Base-by-base conservation (phyloP, 2,113 vertebrate genomes). In the Mirza zaza region DNA sequence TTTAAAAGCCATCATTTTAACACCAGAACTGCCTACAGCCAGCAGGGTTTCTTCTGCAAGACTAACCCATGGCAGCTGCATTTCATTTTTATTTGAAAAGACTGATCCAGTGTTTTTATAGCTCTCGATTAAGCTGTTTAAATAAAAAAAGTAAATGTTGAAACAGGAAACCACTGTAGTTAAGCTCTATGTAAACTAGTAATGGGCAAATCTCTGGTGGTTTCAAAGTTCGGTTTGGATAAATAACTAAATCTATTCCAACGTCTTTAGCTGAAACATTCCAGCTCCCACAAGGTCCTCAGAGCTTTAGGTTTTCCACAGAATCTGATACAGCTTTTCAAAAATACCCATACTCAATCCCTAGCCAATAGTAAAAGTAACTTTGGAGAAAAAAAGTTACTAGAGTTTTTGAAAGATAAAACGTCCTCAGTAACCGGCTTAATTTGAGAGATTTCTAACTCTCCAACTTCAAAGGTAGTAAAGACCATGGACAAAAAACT, bases 81-180 rank as follows among this genome's bases (percentile, higher is more conserved):
- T 96, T 98, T 97, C 92, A 97, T 89, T 97, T 97, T 94, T 94
- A 96, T 97, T 97, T 96, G 50, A 95, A 98, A 97, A 95, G 84
- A 92, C 81, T 86, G 77, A 97, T 92, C 77, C 63, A 70, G 12
- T 91, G 82, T 97, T 97, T 97, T 98, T 94, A 91, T 80, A 97
- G 73, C 87, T 96, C 84, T 97, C 3, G 3, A 98, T 97, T 96
- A 97, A 97, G 92, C 92, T 96, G 91, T 77, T 97, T 92, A 97
- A 96, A 96, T 79, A 86, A 95, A 97, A 95, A 97, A 93, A 96
- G 96, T 92, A 95, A 98, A 98, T 97, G 95, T 94, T 97, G 92
- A 96, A 96, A 97, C 83, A 92, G 81, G 88, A 95, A 98, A 96
- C 84, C 80, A 97, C 48, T 95, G 80, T 61, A 96, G 95, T 91